Conservation (phyloP, 2,888 invertebrate species). For the Dicyrtoma fusca region DNA sequence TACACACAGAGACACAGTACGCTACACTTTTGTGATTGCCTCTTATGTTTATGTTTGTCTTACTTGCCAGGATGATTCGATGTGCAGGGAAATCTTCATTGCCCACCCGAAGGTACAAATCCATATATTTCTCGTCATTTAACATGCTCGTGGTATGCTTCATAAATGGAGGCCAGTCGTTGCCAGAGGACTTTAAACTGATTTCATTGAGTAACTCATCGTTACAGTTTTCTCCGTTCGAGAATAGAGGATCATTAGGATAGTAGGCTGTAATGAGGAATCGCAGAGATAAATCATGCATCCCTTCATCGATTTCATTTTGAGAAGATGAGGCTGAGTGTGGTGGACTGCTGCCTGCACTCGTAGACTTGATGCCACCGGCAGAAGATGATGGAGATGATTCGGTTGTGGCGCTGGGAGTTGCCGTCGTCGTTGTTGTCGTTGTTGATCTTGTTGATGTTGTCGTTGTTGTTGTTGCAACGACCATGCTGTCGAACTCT, state of each 20-base stretch:
- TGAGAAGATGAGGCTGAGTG: too few species aligned
- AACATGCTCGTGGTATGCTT: constrained; percentile 42
- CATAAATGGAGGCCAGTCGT: constrained; percentile 39
- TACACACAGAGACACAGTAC: too few species aligned
- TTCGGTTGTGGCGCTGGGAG: too few species aligned
- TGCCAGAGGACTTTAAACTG: background rate
- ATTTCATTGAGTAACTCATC: constrained; percentile 25
- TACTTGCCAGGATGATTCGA: constrained; percentile 48
- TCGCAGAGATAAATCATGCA: constrained; percentile 33
- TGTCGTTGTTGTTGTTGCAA: background rate
- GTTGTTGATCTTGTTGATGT: too few species aligned
- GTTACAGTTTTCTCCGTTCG: constrained; percentile 35
- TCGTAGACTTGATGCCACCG: too few species aligned
- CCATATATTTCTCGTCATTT: constrained; percentile 46
- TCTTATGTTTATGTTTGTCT: too few species aligned
- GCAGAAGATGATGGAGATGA: too few species aligned
- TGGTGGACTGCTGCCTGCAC: too few species aligned
- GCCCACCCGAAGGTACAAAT: constrained; percentile 45
- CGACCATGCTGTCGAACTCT: constrained; percentile 39
- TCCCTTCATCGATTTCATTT: constrained; percentile 3
- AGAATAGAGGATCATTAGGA: constrained; percentile 45
- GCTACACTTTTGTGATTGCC: too few species aligned
- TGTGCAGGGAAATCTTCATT: constrained; percentile 49
- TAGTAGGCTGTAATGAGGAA: constrained; percentile 48
- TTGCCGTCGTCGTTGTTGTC: background rate